phyloP scores from a whole-genome alignment of 2,113 vertebrate species.

The Callionymus lyra region DNA sequence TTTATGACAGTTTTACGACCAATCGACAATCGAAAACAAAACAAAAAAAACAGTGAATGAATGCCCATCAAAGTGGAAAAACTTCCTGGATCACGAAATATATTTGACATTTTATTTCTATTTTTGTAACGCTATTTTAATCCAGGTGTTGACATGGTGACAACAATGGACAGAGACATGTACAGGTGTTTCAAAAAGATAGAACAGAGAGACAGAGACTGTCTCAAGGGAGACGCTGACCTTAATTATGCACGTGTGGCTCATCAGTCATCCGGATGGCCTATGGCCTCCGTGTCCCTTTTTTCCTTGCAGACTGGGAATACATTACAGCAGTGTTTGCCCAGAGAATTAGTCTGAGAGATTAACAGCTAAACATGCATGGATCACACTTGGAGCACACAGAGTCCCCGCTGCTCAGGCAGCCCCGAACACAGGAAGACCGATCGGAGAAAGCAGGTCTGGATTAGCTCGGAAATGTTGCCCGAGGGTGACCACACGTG shows the following conservation, averaged over 20 bases:
- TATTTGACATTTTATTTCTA: no score
- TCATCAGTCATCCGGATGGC: slow-evolving; percentile 64
- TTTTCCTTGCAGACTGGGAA: slow-evolving; percentile 43
- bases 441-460: no score
- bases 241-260: slow-evolving; percentile 64
- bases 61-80: no score
- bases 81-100: no score
- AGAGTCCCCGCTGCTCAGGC: slow-evolving; percentile 39
- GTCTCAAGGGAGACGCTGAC: slow-evolving; percentile 52
- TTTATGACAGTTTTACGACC: no score
- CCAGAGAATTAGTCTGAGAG: slow-evolving; percentile 57
- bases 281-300: slow-evolving; percentile 46
- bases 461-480: no score
- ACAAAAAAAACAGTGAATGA: no score
- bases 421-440: slow-evolving; percentile 14
- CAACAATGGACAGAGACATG: slow-evolving; percentile 15
- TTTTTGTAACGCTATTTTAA: no score
- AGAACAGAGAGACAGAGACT: slow-evolving; percentile 10
- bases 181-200: background rate
- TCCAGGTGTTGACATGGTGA: no score
- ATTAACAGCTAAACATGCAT: slow-evolving; percentile 64
- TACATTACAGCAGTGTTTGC: slow-evolving; percentile 50
- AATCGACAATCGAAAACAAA: no score
- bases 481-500: no score
- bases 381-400: slow-evolving; percentile 43